Evolutionary conservation across 2,113 vertebrate genomes (phyloP).

Genomic region (Numida meleagris): DNA sequence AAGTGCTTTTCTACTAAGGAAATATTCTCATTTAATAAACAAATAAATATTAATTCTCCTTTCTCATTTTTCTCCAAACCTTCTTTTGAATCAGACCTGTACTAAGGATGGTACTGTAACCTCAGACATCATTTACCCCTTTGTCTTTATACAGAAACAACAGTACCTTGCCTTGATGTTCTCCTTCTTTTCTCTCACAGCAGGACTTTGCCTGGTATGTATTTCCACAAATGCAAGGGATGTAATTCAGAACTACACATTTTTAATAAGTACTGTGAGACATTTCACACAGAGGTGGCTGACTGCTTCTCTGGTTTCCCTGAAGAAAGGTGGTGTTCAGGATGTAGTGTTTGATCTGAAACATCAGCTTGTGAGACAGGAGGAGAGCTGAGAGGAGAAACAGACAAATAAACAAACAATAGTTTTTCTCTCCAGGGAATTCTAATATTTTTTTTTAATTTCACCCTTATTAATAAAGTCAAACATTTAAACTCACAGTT

Average conservation of each 20-base stretch:
- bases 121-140: background rate
- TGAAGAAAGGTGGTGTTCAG: background rate
- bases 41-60: background rate
- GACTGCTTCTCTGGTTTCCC: background rate
- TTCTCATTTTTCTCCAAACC: background rate
- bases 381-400: background rate
- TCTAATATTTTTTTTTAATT: background rate
- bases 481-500: background rate
- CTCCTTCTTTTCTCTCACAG: background rate
- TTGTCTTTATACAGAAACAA: background rate
- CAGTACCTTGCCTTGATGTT: background rate
- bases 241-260: background rate
- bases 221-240: background rate
- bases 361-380: background rate
- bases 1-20: background rate
- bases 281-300: background rate
- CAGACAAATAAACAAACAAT: background rate
- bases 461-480: background rate
- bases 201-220: no score
- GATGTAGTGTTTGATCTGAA: background rate
- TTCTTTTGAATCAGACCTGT: background rate
- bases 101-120: background rate
- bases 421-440: background rate
- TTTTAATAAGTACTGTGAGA: background rate
- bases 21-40: background rate